Base-by-base conservation (phyloP, 2,888 invertebrate genomes). In the Eupithecia inturbata region DNA sequence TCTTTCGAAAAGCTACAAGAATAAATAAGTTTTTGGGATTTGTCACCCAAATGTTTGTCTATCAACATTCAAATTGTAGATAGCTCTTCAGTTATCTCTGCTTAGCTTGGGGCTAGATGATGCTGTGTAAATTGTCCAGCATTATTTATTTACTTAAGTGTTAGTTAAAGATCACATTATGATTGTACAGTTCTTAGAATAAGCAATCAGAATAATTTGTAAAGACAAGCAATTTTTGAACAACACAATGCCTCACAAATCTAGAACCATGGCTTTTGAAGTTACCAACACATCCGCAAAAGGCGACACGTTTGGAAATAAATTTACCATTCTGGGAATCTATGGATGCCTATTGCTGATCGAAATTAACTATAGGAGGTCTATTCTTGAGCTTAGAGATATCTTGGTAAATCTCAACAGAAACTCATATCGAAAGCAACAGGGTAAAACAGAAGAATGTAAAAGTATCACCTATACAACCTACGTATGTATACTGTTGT, bases 281-380 rank as follows among this genome's bases (percentile, higher is more conserved):
- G 39, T 57, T 67, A 53, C 62, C 28, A 70, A 67, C 49, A 39
- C 26, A 31, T 33, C 69, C 70, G 62, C 68, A 70, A 70, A 75
- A 75, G 75, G 75, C 39, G 67, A 66, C n/a, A n/a, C 53, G 67
- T 72, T 72, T 53, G 66, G 70, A 63, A 75, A 75, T 72, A 72
- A 53, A 71, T 68, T 68, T 68, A 64, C 39, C 70, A 70, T 57
- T 62, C 68, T 67, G 53, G 41, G 53, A 41, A 64, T 63, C 67
- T 41, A 62, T 71, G 16, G 64, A 53, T 64, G 69, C 63, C 31
- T 63, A 36, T 68, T 70, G 68, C 31, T 69, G 28, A 72, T 66
- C 57, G 68, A 57, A 57, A 66, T 68, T 22, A 72, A 68, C 16
- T 16, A 19, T 68, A 19, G n/a, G 49, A 41, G 49, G 4, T 22